Base-by-base conservation (phyloP, 1,140 invertebrate species). In the Drosophila repletoides region DNA sequence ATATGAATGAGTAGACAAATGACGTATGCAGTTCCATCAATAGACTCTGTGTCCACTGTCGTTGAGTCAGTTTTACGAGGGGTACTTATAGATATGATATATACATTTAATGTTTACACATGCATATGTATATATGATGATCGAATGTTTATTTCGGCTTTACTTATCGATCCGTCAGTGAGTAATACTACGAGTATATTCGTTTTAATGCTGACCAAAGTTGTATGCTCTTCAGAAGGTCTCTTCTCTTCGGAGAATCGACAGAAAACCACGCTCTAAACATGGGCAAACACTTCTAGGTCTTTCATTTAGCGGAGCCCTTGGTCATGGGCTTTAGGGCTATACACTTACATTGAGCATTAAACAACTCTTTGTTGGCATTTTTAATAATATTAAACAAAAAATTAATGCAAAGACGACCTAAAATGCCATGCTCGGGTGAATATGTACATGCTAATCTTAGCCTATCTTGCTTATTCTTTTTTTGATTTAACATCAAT, bases 401-500 rank as follows among this genome's bases (percentile, higher is more conserved):
- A 15, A 2, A 61, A 38, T 46, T 83, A 77, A 34, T 65, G 80
- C 77, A 69, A 48, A 83, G 77, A 60, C 76, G 41, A 43, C 59
- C 55, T 12, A 21, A 51, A 68, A 24, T n/a, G n/a, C n/a, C n/a
- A n/a, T n/a, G n/a, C n/a, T n/a, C n/a, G 5, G 43, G 12, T 22
- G 3, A 15, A 15, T 40, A 33, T 48, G 72, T 63, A 79, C 61
- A 73, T 80, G 71, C 58, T 72, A n/a, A 65, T 76, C 60, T 66
- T 73, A 34, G 71, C 65, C 49, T n/a, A n/a, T n/a, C n/a, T n/a
- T n/a, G n/a, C n/a, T n/a, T n/a, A n/a, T n/a, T n/a, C 48, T 72
- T 63, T 38, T 56, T 72, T 59, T 77, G 45, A 72, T 77, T 77
- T 69, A 83, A 76, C 58, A 76, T 61, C 46, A 49, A 48, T 60